Base-by-base conservation (phyloP, 2,113 vertebrate genomes). In the Brachirus orientalis region DNA sequence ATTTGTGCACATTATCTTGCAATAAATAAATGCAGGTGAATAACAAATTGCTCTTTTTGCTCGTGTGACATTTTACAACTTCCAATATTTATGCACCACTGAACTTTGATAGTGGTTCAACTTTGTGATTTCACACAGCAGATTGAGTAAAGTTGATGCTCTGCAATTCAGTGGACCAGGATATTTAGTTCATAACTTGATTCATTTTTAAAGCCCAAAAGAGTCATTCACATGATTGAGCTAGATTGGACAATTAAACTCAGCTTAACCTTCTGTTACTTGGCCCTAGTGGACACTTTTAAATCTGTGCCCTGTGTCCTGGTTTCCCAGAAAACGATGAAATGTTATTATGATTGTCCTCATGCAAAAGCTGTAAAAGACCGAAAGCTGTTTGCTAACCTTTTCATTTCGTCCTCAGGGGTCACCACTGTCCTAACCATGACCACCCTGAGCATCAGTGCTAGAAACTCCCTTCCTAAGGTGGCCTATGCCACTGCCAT, bases 381-480 rank as follows among this genome's bases (percentile, higher is more conserved):
- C 0, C 14, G 1, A 52, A 53, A 35, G 17, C 3, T 6, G 7
- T 74, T 52, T 38, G 41, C 58, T 84, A 17, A 72, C 68, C 12
- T 67, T 81, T 33, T 56, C 5, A 16, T 82, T 80, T 83, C 57
- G 38, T 87, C 63, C 87, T 91, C 91, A 99, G 98, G 98, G 52
- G 98, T 99, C 88, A 99, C 97, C 85, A 99, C 98, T 0, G 98
- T 99, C 68, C 95, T 99, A 77, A 99, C 98, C 84, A 99, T 99
- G 98, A 99, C 98, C 60, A 99, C 98, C 0, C 89, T 99, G 86
- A 99, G 98, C 91, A 99, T 99, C 95, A 99, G 97, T 89, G 98
- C 98, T 86, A 94, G 98, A 93, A 99, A 99, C 92, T 99, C 98
- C 10, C 93, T 99, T 69, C 97, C 98, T 79, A 99, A 99, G 86